Conservation (phyloP, 2,888 invertebrate genomes). For the Galerucella calmariensis region DNA sequence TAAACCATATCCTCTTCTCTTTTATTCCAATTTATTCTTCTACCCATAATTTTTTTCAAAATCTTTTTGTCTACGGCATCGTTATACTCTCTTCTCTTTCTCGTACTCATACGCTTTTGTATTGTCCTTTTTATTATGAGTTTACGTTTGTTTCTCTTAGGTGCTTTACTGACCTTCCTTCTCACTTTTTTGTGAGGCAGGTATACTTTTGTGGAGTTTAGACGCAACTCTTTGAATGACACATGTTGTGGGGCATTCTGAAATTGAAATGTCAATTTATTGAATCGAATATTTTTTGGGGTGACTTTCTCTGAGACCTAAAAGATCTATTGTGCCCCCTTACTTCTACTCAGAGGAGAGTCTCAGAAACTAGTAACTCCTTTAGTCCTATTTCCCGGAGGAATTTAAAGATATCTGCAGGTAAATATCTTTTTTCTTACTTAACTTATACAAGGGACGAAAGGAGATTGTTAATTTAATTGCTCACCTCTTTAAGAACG, state of each 20-base stretch:
- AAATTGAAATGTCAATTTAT: neutral
- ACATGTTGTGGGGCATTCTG: neutral
- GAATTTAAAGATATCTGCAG: no score
- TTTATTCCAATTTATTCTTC: slow-evolving; percentile 73
- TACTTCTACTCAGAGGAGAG: no score
- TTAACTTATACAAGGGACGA: neutral
- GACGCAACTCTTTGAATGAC: slow-evolving; percentile 3
- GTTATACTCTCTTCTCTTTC: slow-evolving; percentile 56
- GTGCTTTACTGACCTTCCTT: neutral
- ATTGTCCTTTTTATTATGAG: slow-evolving; percentile 36
- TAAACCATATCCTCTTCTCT: slow-evolving; percentile 77
- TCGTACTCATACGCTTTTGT: slow-evolving; percentile 15
- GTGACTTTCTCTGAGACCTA: no score
- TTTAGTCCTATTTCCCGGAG: no score
- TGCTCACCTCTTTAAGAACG: slow-evolving; percentile 40
- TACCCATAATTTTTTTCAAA: slow-evolving; percentile 70
- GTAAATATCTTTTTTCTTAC: no score
- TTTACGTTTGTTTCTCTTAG: neutral
- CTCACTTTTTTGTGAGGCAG: neutral
- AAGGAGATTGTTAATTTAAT: neutral
- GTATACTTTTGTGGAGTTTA: neutral
- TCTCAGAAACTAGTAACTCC: no score
- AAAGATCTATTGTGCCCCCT: no score
- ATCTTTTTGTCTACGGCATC: slow-evolving; percentile 75
- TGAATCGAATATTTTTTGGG: no score